These are phyloP conservation scores for Stenoptilia bipunctidactyla DNA, from an alignment of 2,888 invertebrate species.

Conservation along the genomic window DNA sequence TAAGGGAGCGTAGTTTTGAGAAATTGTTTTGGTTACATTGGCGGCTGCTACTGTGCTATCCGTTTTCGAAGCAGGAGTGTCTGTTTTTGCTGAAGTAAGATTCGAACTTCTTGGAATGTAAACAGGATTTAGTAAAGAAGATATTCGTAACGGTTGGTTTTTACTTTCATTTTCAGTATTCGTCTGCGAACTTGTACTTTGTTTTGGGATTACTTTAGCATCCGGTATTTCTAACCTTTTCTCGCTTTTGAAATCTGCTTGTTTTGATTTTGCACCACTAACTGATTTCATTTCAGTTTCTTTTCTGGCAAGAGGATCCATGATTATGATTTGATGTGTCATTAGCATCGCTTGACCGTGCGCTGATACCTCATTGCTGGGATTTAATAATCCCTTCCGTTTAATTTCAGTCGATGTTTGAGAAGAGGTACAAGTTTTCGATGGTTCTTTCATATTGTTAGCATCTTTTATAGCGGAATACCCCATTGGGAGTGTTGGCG, in stretches of 20 bases:
- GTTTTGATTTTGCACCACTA: neutral
- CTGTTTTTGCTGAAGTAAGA: neutral
- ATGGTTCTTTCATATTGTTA: too few species aligned
- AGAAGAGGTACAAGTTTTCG: too few species aligned
- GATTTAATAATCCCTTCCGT: too few species aligned
- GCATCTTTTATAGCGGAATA: too few species aligned
- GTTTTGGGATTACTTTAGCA: too few species aligned
- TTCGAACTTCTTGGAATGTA: conserved; percentile 25
- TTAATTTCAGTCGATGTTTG: too few species aligned
- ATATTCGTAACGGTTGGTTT: conserved; percentile 40
- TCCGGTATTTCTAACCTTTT: too few species aligned
- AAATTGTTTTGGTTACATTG: too few species aligned
- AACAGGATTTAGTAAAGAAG: conserved; percentile 43
- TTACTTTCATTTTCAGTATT: neutral
- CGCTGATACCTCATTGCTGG: too few species aligned
- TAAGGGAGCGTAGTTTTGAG: too few species aligned
- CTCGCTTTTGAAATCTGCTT: neutral
- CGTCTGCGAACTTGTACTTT: too few species aligned
- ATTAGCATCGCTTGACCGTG: conserved; percentile 18
- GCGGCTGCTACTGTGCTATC: neutral
- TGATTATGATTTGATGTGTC: conserved; percentile 19
- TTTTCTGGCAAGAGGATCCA: neutral
- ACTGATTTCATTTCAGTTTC: neutral
- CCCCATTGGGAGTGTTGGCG: conserved; percentile 49
- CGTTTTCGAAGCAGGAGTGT: neutral